Evolutionary conservation across 2,888 invertebrate species (phyloP).

Genomic region (Pachycephus smyrnensis): DNA sequence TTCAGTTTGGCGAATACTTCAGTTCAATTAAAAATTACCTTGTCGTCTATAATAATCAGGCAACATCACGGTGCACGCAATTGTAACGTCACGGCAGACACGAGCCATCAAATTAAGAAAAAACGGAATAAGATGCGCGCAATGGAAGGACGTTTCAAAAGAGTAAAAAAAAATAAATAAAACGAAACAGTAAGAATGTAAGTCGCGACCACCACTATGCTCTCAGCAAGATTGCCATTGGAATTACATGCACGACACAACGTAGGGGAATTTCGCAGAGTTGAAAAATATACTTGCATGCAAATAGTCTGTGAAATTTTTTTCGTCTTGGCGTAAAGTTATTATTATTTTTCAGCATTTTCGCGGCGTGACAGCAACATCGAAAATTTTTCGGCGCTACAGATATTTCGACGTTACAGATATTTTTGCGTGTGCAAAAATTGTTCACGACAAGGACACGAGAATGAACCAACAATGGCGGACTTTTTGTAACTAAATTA

Average conservation of each 20-base stretch:
- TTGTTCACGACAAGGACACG: neutral
- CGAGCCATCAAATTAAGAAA: neutral
- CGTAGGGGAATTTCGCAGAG: constrained; percentile 8
- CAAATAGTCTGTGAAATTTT: neutral
- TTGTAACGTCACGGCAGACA: neutral
- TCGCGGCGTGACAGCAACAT: neutral
- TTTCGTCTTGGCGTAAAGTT: constrained; percentile 3
- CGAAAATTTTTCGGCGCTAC: neutral
- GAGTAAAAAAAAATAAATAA: constrained; percentile 16
- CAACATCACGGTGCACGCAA: too few relatives aligned
- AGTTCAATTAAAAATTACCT: neutral
- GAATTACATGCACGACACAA: constrained; percentile 23
- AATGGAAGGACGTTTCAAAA: neutral
- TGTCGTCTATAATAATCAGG: neutral
- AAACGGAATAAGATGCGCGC: neutral
- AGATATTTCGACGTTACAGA: neutral
- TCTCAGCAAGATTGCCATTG: constrained; percentile 42
- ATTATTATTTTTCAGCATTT: neutral
- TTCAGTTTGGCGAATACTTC: neutral
- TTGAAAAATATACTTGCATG: constrained; percentile 1
- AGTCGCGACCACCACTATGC: constrained; percentile 18
- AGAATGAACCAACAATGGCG: neutral
- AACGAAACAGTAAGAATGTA: constrained; percentile 12
- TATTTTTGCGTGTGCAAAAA: neutral
- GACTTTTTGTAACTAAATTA: neutral